phyloP scores from a whole-genome alignment of 2,113 vertebrate genomes.

The Nannobrachium achirus region DNA sequence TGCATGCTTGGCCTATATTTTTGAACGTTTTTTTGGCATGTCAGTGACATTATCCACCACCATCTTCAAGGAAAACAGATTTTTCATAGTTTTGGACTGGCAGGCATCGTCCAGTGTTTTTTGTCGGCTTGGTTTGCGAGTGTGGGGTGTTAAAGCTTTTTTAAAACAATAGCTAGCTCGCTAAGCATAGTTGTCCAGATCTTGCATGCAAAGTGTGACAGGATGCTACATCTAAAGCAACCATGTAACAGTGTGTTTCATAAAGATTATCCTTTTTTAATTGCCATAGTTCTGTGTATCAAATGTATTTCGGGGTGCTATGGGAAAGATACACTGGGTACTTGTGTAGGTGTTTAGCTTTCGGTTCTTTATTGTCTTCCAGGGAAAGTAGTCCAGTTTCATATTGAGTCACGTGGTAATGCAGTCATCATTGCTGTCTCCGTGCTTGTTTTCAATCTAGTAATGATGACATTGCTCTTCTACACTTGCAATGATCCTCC shows the following conservation, averaged over 20 bases:
- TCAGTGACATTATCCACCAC: background rate
- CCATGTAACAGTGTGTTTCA: conserved; percentile 16
- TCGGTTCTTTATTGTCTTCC: conserved; percentile 48
- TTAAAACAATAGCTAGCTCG: conserved; percentile 12
- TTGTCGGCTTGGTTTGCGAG: background rate
- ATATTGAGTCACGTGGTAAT: conserved; percentile 11
- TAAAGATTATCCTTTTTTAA: background rate
- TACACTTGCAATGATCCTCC: background rate
- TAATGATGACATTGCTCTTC: background rate
- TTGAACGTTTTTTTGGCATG: conserved; percentile 1
- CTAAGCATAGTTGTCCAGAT: conserved; percentile 38
- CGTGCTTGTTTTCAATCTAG: conserved; percentile 8
- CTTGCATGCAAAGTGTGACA: conserved; percentile 33
- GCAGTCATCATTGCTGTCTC: background rate
- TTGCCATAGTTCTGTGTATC: background rate
- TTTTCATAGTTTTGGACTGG: background rate
- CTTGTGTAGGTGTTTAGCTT: conserved; percentile 50
- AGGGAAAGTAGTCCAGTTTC: conserved; percentile 11
- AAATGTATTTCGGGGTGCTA: background rate
- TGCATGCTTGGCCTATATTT: conserved; percentile 51
- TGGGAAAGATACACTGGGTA: background rate
- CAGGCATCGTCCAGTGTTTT: background rate
- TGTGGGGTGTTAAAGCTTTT: background rate
- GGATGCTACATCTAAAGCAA: conserved; percentile 48
- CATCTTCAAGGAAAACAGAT: background rate